A percentile compares a stretch with the other conserved stretches of the same genome.
Evolutionary conservation across 2,888 invertebrate genomes (phyloP).

Genomic region (Acronicta aceris): DNA sequence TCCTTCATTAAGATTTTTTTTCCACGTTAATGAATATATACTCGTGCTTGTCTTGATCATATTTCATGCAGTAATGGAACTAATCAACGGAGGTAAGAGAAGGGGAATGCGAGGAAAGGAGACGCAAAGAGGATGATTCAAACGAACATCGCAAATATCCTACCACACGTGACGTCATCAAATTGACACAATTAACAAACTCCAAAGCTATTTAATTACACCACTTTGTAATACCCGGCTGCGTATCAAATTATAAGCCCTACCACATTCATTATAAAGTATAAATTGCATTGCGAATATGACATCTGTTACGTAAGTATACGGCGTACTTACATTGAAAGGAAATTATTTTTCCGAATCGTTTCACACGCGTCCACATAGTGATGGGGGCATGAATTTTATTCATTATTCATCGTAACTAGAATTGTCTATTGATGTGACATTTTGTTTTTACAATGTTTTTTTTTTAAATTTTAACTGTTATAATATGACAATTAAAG

Average conservation of each 20-base stretch:
- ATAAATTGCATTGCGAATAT: constrained; percentile 46
- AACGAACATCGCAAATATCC: constrained; percentile 40
- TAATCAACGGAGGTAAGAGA: constrained; percentile 40
- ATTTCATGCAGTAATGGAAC: constrained; percentile 49
- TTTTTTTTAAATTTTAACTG: no score
- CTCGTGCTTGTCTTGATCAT: no score
- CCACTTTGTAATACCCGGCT: constrained; percentile 23
- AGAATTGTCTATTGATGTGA: not conserved
- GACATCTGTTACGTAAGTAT: constrained; percentile 51
- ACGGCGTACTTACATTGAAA: constrained; percentile 59
- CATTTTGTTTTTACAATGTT: no score
- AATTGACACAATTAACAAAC: constrained; percentile 58
- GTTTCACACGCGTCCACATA: constrained; percentile 58
- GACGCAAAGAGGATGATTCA: constrained; percentile 12
- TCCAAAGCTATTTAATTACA: constrained; percentile 55
- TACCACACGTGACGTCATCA: constrained; percentile 52
- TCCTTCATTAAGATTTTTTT: no score
- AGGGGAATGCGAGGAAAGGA: constrained; percentile 3
- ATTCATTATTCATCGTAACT: not conserved
- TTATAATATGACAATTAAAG: no score
- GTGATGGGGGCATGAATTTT: constrained; percentile 44
- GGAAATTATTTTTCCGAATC: constrained; percentile 68
- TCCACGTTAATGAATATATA: constrained; percentile 32
- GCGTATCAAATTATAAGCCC: constrained; percentile 37
- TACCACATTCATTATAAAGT: constrained; percentile 47